Evolutionary conservation across 2,797 vertebrate species (phyloP), one percentile per base, ranked within the genome.

Genomic region (Ctenosaura bakeri): DNA sequence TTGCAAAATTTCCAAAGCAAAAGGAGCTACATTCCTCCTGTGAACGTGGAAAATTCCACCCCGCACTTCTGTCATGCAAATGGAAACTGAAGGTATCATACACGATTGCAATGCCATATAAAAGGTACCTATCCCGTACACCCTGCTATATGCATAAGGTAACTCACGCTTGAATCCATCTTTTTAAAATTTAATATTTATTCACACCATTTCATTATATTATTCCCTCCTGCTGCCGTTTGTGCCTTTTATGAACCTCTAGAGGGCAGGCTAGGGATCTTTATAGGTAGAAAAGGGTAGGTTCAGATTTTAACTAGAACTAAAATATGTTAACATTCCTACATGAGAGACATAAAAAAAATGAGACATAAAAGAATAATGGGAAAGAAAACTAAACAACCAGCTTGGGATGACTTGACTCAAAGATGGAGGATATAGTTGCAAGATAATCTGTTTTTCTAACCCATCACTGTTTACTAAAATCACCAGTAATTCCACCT

Each of bases 41-140:
- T 12, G 8, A 14, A 13, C 32, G 22, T 18, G 79, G 89, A 50
- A n/a, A 74, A 82, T 7, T 0, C 2, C 77, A 5, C 26, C 16
- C 0, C 0, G 0, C 24, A 26, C 22, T 13, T 32, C 18, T 52
- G 46, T 26, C 14, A 0, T 0, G 1, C 56, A 59, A 20, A 59
- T 59, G 56, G 56, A 18, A 59, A 16, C 56, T 4, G 56, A 59
- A 59, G 18, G 18, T 10, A 42, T 6, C 35, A 0, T 1, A 46
- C 0, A 0, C 1, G 4, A n/a, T 80, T 59, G 22, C 50, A 82
- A 13, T 84, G 4, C 46, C 22, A 32, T 78, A 42, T 5, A 29
- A 78, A 3, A 81, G n/a, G 14, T 64, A 35, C 64, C 13, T 29
- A 14, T 59, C 3, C 64, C 13, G 82, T 82, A 56, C 62, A 56